These are phyloP conservation scores for Gopherus evgoodei DNA, from an alignment of 2,113 vertebrate species.

Conservation along the genomic window DNA sequence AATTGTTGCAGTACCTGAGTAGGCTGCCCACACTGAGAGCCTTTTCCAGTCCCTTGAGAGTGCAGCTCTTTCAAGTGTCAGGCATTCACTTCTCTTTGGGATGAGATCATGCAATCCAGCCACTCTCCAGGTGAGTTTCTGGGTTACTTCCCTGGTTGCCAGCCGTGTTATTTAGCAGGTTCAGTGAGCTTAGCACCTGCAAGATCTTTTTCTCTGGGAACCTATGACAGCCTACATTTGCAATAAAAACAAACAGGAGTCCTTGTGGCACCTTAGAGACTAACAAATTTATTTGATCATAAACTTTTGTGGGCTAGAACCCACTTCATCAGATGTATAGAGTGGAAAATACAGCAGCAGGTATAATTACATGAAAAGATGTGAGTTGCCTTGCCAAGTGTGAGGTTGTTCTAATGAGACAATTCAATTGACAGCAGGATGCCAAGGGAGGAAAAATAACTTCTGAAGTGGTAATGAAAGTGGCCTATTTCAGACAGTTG, in stretches of 20 bases:
- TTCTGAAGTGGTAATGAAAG: too few relatives aligned
- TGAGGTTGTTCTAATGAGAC: too few relatives aligned
- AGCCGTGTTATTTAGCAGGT: background rate
- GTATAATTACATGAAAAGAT: too few relatives aligned
- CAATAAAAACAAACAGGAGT: background rate
- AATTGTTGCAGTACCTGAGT: background rate
- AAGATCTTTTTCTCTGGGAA: background rate
- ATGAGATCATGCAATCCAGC: background rate
- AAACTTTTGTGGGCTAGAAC: too few relatives aligned
- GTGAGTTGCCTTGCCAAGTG: too few relatives aligned
- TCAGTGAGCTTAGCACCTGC: background rate
- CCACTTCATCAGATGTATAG: too few relatives aligned
- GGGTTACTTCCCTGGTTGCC: background rate
- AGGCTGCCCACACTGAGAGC: background rate
- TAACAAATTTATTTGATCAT: too few relatives aligned
- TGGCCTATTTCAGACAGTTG: too few relatives aligned
- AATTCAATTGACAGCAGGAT: too few relatives aligned
- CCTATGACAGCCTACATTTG: background rate
- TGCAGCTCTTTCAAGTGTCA: background rate
- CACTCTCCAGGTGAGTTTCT: background rate
- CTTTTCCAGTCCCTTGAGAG: background rate
- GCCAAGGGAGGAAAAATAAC: too few relatives aligned
- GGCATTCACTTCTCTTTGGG: background rate
- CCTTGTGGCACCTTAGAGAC: too few relatives aligned
- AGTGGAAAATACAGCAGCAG: too few relatives aligned